Base-by-base conservation (phyloP, 1,140 invertebrate genomes). In the Ptiloglossa arizonensis region DNA sequence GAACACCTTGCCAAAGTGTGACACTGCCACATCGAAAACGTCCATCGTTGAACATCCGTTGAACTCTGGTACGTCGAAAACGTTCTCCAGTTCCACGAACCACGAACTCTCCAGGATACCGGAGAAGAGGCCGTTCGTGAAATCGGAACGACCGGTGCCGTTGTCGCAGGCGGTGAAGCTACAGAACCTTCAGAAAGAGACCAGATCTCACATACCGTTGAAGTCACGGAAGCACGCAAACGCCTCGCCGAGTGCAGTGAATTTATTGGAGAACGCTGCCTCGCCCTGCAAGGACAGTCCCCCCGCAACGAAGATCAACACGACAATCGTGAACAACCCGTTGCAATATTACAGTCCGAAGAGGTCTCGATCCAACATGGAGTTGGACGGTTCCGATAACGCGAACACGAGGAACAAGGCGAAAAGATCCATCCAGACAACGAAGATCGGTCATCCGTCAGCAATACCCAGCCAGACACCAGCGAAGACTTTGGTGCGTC, bases 261-360 rank as follows among this genome's bases (percentile, higher is more conserved):
- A 85, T 69, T 78, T 93, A 0, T 44, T 93, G 4, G 91, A 92
- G 0, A 89, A 92, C 32, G 89, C 86, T 0, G 73, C 88, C 0
- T 92, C 91, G 1, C 91, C 91, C 0, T 89, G 90, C 59, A 90
- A 90, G 11, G 92, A 93, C 29, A 92, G 90, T 38, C 92, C 91
- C 1, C 91, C 92, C 5, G 85, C 89, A 0, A 41, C 66, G 0
- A 89, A 91, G 32, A 5, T 85, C 0, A 29, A 17, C 69, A 22
- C 79, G 0, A 13, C 68, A 0, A 29, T 27, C 11, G 22, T 54
- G 1, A 57, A 9, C 6, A 67, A 48, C 17, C 66, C 57, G 0
- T 41, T 89, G 15, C 78, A 75, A 8, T 88, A 88, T 29, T 90
- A 86, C 59, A 88, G 80, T 19, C 87, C 90, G 0, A 93, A 93